A percentile compares a stretch with the other conserved stretches of the same genome.
Evolutionary conservation across 1,140 invertebrate genomes (phyloP).

Genomic region (Ips typographus): DNA sequence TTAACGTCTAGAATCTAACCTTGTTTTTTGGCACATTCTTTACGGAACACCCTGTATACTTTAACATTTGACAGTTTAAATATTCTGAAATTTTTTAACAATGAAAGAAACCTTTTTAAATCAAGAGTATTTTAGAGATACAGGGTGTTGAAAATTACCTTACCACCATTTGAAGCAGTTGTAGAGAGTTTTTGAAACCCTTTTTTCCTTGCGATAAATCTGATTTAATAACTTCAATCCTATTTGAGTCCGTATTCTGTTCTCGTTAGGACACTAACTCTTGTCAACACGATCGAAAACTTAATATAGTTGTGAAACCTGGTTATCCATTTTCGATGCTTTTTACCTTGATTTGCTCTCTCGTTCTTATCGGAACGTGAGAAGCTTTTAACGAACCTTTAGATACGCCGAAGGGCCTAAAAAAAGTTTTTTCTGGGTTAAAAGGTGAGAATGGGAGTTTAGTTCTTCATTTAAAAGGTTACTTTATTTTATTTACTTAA

Average conservation of each 20-base stretch:
- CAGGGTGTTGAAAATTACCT: no score
- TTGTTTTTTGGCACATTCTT: no score
- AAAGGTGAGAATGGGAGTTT: background rate
- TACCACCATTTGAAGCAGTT: no score
- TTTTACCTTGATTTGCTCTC: constrained; percentile 20
- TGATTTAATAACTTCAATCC: background rate
- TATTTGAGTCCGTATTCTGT: constrained; percentile 9
- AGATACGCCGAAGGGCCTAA: background rate
- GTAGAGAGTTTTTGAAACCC: no score
- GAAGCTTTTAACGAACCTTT: constrained; percentile 19
- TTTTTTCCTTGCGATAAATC: no score
- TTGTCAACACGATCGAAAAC: constrained; percentile 9
- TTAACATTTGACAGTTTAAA: no score
- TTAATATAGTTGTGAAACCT: constrained; percentile 4
- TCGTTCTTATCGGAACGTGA: constrained; percentile 9
- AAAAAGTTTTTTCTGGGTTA: constrained; percentile 3
- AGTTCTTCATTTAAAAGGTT: background rate
- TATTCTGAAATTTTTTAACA: no score
- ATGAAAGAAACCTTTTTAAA: no score
- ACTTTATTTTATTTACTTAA: background rate
- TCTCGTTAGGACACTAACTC: constrained; percentile 5
- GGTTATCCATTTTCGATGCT: constrained; percentile 7
- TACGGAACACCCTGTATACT: no score
- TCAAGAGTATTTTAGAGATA: no score
- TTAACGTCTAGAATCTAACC: no score